Base-by-base conservation (phyloP, 2,888 invertebrate species). In the Asteroscopus sphinx region DNA sequence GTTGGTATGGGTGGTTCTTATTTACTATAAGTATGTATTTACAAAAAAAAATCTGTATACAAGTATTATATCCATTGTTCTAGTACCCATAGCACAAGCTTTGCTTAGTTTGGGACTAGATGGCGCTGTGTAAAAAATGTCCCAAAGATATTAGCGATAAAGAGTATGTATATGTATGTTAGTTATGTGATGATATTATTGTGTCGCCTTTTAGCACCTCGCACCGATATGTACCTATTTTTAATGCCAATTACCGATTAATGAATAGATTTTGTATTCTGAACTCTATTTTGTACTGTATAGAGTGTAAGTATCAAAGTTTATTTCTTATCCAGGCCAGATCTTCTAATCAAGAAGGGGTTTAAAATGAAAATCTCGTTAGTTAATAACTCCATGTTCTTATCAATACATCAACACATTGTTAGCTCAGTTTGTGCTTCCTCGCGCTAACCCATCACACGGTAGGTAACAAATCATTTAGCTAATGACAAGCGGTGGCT, bases 351-450 rank as follows among this genome's bases (percentile, higher is more conserved):
- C 47, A 68, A 35, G 11, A 17, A 8, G 39, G 30, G 62, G 42
- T 61, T 7, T 62, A 28, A 62, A 62, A 68, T 68, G 26, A 53
- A 61, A 68, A 53, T 36, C 30, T 45, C 36, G 39, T 55, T 39
- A 44, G 49, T 53, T 21, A 54, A 59, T 40, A 53, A 54, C 33
- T 61, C 25, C 35, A 16, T 63, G 63, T 54, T 45, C 42, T 47
- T 28, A 54, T 60, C 49, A 60, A 57, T 42, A 48, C 39, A 40
- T 40, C 32, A 37, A 33, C 15, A 13, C 45, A 46, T 3, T 28
- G 41, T 46, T 30, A 9, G 16, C 15, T n/a, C 15, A n/a, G 30
- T 9, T 12, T n/a, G 11, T 15, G 26, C 11, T 11, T 15, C 11
- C 16, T 15, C 11, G n/a, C 37, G 17, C 17, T 26, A 11, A 39